Evolutionary conservation across 2,797 vertebrate genomes (phyloP).

Genomic region (Tadarida brasiliensis): DNA sequence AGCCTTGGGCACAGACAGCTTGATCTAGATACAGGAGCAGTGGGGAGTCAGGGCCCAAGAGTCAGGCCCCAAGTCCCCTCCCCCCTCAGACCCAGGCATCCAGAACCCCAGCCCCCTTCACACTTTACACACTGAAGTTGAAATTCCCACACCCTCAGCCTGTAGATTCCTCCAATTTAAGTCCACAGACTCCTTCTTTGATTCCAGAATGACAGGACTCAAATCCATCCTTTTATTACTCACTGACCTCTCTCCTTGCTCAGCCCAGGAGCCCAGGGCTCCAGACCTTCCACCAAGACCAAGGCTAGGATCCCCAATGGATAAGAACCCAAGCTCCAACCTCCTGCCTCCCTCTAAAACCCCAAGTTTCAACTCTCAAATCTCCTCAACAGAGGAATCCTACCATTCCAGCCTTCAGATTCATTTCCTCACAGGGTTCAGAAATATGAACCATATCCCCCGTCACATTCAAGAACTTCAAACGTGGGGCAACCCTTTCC

Average conservation of each 20-base stretch:
- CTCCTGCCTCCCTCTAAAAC: neutral
- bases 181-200: neutral
- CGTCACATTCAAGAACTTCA: neutral
- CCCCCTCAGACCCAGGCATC: neutral
- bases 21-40: constrained; percentile 81
- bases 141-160: neutral
- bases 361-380: neutral
- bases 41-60: neutral
- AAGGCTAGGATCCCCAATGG: accelerated
- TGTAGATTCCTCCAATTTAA: neutral
- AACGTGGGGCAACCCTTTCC: neutral
- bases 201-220: neutral
- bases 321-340: neutral
- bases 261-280: neutral
- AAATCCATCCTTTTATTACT: neutral
- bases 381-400: accelerated
- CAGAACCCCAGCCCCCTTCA: neutral
- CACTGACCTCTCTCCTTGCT: neutral
- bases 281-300: neutral
- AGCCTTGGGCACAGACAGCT: constrained; percentile 86
- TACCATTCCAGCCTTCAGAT: neutral
- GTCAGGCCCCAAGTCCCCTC: neutral
- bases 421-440: neutral
- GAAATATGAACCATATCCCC: neutral
- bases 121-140: neutral